Base-by-base conservation (phyloP, 2,888 invertebrate species). In the Drosophila vallismaia region DNA sequence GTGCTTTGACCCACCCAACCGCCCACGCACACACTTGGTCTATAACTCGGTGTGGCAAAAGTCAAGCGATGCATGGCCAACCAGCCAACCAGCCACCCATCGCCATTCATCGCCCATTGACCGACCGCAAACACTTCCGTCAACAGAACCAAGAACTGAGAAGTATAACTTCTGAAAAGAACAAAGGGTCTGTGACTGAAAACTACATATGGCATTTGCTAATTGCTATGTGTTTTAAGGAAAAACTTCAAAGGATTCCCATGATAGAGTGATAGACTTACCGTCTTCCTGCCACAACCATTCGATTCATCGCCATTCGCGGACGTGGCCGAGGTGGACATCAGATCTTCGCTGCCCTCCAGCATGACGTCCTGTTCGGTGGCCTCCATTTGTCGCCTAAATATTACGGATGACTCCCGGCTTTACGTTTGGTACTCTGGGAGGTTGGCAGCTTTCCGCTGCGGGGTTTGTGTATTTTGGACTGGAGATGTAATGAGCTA, bases 251-350 rank as follows among this genome's bases (percentile, higher is more conserved):
- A 28, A 36, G 19, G 53, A 56, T 64, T 58, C 63, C 12, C 12
- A 53, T 19, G 19, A 19, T 19, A 19, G 19, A 19, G 19, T 19
- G 28, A 3, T 5, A 28, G 28, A 79, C 89, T 89, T 62, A 90
- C 89, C 86, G 84, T 70, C 85, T 89, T 90, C 66, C 82, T 86
- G 54, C 69, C 71, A 60, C 74, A 88, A 55, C 88, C 86, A 64
- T 86, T 82, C 74, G 75, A 48, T 60, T 83, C 87, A 52, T 81
- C 73, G 50, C 79, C 83, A 73, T 88, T 89, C 69, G 86, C 73
- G 66, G 89, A 82, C 62, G 88, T 81, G 36, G 86, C 86, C 53
- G 89, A 89, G 60, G 89, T 89, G 60, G 89, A 87, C 89, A 90
- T 90, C 62, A 83, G 79, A 70, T 84, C 88, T 54, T 82, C 83